Percentiles rank a stretch among this genome's conserved stretches.
phyloP scores from a whole-genome alignment of 2,113 vertebrate genomes.

The Dicentrarchus labrax region DNA sequence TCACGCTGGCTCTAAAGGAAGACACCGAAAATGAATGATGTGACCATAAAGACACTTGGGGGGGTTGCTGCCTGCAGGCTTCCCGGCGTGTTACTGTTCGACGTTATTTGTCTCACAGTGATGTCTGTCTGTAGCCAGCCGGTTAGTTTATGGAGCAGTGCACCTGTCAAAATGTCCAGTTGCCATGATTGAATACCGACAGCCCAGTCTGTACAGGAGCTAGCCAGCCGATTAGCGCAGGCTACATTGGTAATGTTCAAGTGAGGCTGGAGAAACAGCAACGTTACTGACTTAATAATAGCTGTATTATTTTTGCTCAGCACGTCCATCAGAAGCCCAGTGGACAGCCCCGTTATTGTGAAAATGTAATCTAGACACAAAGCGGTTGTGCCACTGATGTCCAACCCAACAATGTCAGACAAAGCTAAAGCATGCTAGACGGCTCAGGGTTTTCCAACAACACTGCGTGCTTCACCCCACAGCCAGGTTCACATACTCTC shows the following conservation, averaged over 20 bases:
- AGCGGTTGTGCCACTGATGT: neutral
- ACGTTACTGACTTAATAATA: neutral
- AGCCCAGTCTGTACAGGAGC: conserved; percentile 29
- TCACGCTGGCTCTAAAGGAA: conserved; percentile 62
- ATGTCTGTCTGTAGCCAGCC: neutral
- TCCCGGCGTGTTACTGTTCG: neutral
- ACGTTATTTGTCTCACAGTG: neutral
- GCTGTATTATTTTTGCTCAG: neutral
- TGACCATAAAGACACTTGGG: neutral
- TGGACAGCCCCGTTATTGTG: neutral
- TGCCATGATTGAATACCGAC: conserved; percentile 63
- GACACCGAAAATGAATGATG: too few relatives aligned
- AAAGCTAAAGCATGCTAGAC: conserved; percentile 1
- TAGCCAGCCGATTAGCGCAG: conserved; percentile 35
- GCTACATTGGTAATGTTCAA: conserved; percentile 7
- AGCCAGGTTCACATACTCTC: neutral
- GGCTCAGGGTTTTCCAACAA: conserved; percentile 12
- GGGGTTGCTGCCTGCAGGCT: conserved; percentile 3
- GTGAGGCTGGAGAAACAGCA: conserved; percentile 1
- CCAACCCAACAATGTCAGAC: neutral
- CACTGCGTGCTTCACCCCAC: neutral
- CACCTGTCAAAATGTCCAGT: conserved; percentile 78
- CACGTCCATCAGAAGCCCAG: neutral
- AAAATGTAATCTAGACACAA: neutral
- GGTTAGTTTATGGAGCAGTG: conserved; percentile 41